phyloP scores from a whole-genome alignment of 2,888 invertebrate genomes.

The Amblyjoppa fuscipennis region DNA sequence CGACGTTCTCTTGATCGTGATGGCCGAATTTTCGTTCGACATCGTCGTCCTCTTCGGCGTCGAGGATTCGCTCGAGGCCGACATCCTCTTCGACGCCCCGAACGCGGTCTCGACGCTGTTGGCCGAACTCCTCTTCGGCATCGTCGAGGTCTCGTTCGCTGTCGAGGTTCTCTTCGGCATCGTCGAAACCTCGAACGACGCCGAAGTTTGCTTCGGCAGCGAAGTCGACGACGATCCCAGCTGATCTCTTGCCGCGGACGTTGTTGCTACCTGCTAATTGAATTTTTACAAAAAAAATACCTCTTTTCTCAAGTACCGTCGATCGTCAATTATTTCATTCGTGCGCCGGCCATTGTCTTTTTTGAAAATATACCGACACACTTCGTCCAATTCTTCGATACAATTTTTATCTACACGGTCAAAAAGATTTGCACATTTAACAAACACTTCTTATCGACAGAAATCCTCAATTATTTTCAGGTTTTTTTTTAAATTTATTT shows the following conservation, averaged over 20 bases:
- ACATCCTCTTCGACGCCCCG: constrained; percentile 66
- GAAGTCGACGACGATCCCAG: constrained; percentile 59
- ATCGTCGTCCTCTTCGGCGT: constrained; percentile 70
- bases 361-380: background rate
- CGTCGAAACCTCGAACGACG: constrained; percentile 69
- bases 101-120: constrained; percentile 65
- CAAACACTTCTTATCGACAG: background rate
- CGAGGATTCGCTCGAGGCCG: constrained; percentile 70
- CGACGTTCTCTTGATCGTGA: constrained; percentile 55
- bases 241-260: constrained; percentile 76
- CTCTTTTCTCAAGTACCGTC: background rate
- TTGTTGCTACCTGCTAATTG: constrained; percentile 80
- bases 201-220: constrained; percentile 39
- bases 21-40: constrained; percentile 67
- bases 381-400: background rate
- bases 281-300: constrained; percentile 34
- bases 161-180: constrained; percentile 69
- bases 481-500: background rate
- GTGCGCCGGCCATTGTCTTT: too few species aligned
- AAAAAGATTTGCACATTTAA: background rate
- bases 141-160: constrained; percentile 58
- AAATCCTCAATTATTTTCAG: background rate
- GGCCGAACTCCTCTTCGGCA: constrained; percentile 67
- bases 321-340: background rate
- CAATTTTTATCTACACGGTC: background rate